Percentiles rank a stretch among this genome's conserved stretches.
Evolutionary conservation across 2,888 invertebrate species (phyloP).

Genomic region (Suillia variegata): DNA sequence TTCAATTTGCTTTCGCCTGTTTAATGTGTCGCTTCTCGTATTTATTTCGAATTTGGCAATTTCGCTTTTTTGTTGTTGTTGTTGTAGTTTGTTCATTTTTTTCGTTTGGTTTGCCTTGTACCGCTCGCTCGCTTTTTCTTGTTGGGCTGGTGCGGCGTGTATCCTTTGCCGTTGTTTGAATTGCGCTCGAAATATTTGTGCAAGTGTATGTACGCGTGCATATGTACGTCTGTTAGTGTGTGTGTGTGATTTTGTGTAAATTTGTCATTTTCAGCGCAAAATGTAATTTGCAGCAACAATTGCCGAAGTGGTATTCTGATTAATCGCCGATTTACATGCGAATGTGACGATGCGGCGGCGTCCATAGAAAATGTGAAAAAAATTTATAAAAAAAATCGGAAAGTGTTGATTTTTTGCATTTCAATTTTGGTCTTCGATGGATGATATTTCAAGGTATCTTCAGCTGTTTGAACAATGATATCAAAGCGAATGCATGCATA

Average conservation of each 20-base stretch:
- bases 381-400: too few species aligned
- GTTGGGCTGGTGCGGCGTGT: neutral
- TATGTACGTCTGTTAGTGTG: too few species aligned
- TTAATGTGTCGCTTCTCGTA: neutral
- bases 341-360: slow-evolving; percentile 19
- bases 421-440: too few species aligned
- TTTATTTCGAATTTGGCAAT: neutral
- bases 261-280: slow-evolving; percentile 23
- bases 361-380: too few species aligned
- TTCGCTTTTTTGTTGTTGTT: neutral
- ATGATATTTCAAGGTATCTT: too few species aligned
- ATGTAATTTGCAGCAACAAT: slow-evolving; percentile 36
- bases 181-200: neutral
- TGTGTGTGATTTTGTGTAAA: too few species aligned
- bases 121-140: too few species aligned
- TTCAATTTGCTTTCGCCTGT: neutral
- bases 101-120: neutral
- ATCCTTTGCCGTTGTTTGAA: neutral
- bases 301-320: slow-evolving; percentile 34
- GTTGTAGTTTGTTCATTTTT: too few species aligned
- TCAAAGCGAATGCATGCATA: too few species aligned
- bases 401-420: too few species aligned
- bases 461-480: too few species aligned
- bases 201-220: neutral
- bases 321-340: slow-evolving; percentile 36